Evolutionary conservation across 1,140 invertebrate species (phyloP), one percentile per base, ranked within the genome.

Genomic region (Drosophila pandora): DNA sequence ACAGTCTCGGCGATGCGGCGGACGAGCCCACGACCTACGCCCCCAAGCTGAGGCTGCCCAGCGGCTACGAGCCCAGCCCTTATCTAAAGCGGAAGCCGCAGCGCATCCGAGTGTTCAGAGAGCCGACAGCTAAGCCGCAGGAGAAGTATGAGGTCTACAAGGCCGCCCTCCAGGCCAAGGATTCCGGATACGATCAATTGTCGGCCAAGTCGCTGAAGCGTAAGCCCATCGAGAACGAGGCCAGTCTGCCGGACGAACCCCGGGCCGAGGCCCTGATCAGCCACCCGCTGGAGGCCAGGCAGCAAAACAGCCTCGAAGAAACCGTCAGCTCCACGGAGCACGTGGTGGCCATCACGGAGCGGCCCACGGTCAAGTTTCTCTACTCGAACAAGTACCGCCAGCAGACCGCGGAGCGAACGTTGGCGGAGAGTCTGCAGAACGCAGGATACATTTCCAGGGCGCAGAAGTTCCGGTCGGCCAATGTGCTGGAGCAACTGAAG

Each of bases 1-100:
- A 57, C 13, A 76, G 73, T 54, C 43, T 76, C 50, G 41, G 76
- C 6, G 76, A 90, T 7, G 61, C 30, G 7, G 10, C 57, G 10
- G 89, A 91, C 22, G 90, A 90, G 48, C 72, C 91, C 13, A 91
- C 90, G 10, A 92, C 91, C 0, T 92, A 90, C 81, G 75, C 91
- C 0, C 91, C 91, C 2, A 88, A 77, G 25, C 53, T 80, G 0
- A 87, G 73, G 23, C 17, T 72, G n/a, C 25, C 57, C 1, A 60
- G 34, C 28, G 63, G 56, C 9, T 56, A 47, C 43, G 67, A 73
- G 13, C 5, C 60, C 6, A 54, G 22, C 45, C 21, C 39, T 21
- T 45, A 67, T 52, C 10, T 52, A 0, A 70, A 85, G 48, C 64
- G 90, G 5, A 90, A 90, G 34, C 30, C 43, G 0, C 79, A 79